These are phyloP conservation scores for Crypturellus tataupa DNA, from an alignment of 2,797 vertebrate genomes.

Conservation along the genomic window DNA sequence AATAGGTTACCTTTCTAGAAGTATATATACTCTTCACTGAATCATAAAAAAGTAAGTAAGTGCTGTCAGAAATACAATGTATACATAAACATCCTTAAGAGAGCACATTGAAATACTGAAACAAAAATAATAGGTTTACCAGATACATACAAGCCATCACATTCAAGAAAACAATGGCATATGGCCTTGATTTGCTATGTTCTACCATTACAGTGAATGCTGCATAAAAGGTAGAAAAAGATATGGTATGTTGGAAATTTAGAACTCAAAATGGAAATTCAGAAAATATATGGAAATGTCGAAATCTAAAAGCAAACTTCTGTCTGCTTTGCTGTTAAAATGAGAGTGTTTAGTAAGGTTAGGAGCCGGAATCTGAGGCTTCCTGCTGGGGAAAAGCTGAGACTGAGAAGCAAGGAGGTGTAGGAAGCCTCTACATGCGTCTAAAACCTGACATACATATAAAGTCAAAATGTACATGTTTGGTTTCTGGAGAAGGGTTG, in stretches of 20 bases:
- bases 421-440: background rate
- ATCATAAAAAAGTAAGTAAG: conserved; percentile 52
- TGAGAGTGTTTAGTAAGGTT: background rate
- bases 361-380: background rate
- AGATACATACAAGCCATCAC: background rate
- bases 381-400: background rate
- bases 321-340: background rate
- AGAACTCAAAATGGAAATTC: background rate
- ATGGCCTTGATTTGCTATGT: background rate
- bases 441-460: background rate
- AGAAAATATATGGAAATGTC: background rate
- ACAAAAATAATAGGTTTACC: background rate
- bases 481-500: background rate
- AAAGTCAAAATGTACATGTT: background rate
- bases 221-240: background rate
- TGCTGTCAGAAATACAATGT: background rate
- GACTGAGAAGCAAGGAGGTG: background rate
- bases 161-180: background rate
- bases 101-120: background rate
- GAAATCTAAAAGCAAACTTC: background rate
- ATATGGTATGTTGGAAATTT: background rate
- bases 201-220: background rate
- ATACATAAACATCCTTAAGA: conserved; percentile 18
- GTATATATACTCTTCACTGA: background rate
- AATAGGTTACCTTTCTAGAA: background rate